Percentiles rank a stretch among this genome's conserved stretches.
Conservation (phyloP, 2,113 vertebrate species). For the Oenanthe melanoleuca region DNA sequence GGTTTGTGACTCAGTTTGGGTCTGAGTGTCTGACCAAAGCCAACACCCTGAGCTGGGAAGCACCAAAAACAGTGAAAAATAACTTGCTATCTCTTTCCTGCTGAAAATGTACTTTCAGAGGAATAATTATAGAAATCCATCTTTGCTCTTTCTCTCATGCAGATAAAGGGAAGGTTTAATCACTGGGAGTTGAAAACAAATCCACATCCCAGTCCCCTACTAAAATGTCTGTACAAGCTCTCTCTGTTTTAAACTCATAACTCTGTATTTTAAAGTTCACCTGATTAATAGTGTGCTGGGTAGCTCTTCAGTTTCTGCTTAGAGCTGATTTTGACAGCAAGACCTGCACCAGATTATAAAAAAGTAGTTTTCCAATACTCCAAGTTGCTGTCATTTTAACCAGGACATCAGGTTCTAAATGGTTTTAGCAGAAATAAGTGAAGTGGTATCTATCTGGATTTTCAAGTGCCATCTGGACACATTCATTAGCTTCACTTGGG, state of each 20-base stretch:
- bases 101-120: not conserved
- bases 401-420: not conserved
- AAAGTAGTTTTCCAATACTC: not conserved
- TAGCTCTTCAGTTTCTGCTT: not conserved
- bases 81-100: not conserved
- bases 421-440: not conserved
- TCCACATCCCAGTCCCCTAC: not conserved
- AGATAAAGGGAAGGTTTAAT: not conserved
- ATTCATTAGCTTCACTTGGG: not conserved
- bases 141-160: not conserved
- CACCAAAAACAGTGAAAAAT: not conserved
- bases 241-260: not conserved
- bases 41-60: not conserved
- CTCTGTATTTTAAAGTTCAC: not conserved
- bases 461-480: not conserved
- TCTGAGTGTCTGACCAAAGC: not conserved
- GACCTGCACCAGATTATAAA: not conserved
- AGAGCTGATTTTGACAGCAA: not conserved
- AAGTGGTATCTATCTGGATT: not conserved
- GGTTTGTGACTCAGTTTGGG: not conserved
- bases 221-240: not conserved
- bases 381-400: not conserved
- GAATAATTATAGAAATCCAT: not conserved
- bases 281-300: not conserved
- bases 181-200: not conserved